Conservation (phyloP, 2,888 invertebrate genomes). For the Noctua janthe region DNA sequence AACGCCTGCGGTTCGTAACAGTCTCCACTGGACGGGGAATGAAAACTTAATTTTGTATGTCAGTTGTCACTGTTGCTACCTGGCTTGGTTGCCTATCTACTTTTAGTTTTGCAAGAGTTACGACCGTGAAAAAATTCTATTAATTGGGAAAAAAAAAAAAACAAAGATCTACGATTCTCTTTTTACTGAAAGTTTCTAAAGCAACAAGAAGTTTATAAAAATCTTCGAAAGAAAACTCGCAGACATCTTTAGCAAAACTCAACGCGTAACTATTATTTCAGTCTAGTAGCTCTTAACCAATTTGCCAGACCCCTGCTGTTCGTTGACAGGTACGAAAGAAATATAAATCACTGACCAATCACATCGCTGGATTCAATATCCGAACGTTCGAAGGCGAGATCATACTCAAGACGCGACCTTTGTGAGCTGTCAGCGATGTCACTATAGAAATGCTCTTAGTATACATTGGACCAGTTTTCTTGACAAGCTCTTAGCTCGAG, state of each 20-base stretch:
- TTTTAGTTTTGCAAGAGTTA: neutral
- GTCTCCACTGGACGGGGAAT: constrained; percentile 45
- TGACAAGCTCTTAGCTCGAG: constrained; percentile 62
- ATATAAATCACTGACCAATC: constrained; percentile 60
- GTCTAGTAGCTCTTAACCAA: constrained; percentile 41
- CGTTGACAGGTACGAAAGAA: constrained; percentile 34
- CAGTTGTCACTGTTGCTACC: constrained; percentile 55
- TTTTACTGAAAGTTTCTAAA: neutral
- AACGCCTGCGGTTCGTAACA: constrained; percentile 50
- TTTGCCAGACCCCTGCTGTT: constrained; percentile 19
- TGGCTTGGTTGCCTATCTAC: constrained; percentile 1
- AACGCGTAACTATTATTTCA: constrained; percentile 17
- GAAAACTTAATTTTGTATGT: constrained; percentile 50
- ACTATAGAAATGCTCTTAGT: constrained; percentile 53
- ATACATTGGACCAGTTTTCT: constrained; percentile 55
- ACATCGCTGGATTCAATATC: constrained; percentile 45
- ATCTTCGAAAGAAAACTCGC: neutral
- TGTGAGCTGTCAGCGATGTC: constrained; percentile 59
- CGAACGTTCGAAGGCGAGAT: constrained; percentile 44
- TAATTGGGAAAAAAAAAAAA: neutral
- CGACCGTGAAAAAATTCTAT: no score
- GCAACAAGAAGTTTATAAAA: neutral
- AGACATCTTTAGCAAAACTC: neutral
- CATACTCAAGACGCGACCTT: constrained; percentile 59
- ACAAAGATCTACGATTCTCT: neutral